These are phyloP conservation scores for Platyrinchus mystaceus DNA, from an alignment of 2,797 vertebrate genomes.

Conservation along the genomic window DNA sequence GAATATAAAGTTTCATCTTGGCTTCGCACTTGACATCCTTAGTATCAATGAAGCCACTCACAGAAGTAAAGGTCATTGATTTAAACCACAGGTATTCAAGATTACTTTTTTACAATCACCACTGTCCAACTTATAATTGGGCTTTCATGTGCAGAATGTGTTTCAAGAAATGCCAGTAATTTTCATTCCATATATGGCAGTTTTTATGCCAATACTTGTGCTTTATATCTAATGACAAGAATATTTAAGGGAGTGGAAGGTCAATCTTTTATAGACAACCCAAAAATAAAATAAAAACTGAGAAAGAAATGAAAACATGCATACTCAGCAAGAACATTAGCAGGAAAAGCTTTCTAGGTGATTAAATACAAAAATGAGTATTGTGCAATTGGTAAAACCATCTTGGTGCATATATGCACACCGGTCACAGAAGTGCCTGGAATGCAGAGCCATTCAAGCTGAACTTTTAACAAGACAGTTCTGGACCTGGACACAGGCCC, in stretches of 20 bases:
- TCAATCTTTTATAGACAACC: conserved; percentile 26
- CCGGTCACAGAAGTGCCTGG: neutral
- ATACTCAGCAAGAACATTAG: neutral
- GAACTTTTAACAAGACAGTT: conserved; percentile 42
- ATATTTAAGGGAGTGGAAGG: conserved; percentile 8
- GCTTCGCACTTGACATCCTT: conserved; percentile 24
- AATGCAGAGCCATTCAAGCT: conserved; percentile 10
- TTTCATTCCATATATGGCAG: neutral
- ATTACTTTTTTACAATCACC: neutral
- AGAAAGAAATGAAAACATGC: neutral
- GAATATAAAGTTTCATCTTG: conserved; percentile 28
- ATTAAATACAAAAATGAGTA: conserved; percentile 24
- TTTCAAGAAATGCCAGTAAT: conserved; percentile 58
- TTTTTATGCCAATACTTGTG: conserved; percentile 50
- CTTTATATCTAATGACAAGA: conserved; percentile 29
- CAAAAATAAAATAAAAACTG: conserved; percentile 15
- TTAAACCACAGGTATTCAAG: neutral
- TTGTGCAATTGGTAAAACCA: neutral
- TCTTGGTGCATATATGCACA: neutral
- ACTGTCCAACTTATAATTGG: conserved; percentile 41
- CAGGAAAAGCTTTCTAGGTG: conserved; percentile 6
- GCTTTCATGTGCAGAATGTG: conserved; percentile 9
- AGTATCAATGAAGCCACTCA: conserved; percentile 16
- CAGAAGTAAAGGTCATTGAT: conserved; percentile 36
- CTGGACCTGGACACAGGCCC: conserved; percentile 32